phyloP scores from a whole-genome alignment of 2,113 vertebrate genomes.

The Xyliphius kryptos region DNA sequence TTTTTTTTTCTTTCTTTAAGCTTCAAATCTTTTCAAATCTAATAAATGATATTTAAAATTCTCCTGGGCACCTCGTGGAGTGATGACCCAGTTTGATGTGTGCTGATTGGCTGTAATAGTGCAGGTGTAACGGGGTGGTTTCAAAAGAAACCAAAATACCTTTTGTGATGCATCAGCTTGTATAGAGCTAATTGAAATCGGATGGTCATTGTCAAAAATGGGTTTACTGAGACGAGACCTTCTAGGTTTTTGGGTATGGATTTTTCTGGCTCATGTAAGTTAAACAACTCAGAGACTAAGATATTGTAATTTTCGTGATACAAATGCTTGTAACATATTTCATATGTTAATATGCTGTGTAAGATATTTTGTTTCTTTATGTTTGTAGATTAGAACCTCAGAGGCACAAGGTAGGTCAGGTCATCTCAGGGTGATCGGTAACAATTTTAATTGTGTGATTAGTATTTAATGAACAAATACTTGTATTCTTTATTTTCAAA shows the following conservation, averaged over 20 bases:
- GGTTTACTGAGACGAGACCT: conserved; percentile 51
- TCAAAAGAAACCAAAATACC: conserved; percentile 60
- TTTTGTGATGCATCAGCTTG: conserved; percentile 56
- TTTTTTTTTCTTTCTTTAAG: conserved; percentile 16
- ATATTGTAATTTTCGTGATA: background rate
- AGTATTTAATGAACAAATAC: too few species aligned
- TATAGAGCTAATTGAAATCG: conserved; percentile 59
- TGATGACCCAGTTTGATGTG: conserved; percentile 48
- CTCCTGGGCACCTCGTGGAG: conserved; percentile 47
- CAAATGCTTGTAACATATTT: background rate
- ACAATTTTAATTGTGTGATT: background rate
- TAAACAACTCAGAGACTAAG: conserved; percentile 2
- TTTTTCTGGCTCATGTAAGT: conserved; percentile 62
- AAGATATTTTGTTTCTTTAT: conserved; percentile 12
- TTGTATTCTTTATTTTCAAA: too few species aligned
- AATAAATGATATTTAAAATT: conserved; percentile 37
- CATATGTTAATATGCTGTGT: background rate
- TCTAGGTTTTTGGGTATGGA: conserved; percentile 55
- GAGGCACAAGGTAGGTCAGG: conserved; percentile 56
- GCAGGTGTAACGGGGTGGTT: conserved; percentile 37
- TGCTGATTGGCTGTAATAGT: conserved; percentile 60
- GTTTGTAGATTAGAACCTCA: conserved; percentile 51
- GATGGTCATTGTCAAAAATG: conserved; percentile 59
- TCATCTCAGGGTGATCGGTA: background rate
- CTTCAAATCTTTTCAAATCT: conserved; percentile 23